Evolutionary conservation across 2,888 invertebrate genomes (phyloP).

Genomic region (Drosophila nr. perissopoda): DNA sequence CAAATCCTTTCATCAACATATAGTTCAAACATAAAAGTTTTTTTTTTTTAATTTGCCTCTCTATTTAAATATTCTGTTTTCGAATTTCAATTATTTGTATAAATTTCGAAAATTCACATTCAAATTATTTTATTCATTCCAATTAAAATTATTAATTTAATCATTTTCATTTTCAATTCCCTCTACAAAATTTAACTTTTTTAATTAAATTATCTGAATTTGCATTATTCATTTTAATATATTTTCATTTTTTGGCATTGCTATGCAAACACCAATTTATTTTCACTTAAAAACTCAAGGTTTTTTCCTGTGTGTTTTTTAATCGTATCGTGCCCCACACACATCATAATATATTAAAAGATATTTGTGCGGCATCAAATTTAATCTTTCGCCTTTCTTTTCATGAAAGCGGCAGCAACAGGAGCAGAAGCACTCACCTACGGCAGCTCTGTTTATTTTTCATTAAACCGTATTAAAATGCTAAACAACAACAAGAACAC

Average conservation of each 20-base stretch:
- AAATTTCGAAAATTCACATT: not conserved
- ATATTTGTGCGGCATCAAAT: slow-evolving; percentile 68
- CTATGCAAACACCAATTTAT: not conserved
- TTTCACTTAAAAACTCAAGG: not conserved
- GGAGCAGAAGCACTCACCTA: slow-evolving; percentile 22
- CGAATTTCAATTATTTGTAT: not conserved
- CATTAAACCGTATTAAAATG: slow-evolving; percentile 74
- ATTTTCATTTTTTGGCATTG: not conserved
- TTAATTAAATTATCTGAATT: not conserved
- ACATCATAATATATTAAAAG: slow-evolving; percentile 42
- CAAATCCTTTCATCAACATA: not conserved
- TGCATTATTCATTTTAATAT: not conserved
- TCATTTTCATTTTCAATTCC: not conserved
- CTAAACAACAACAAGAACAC: slow-evolving; percentile 35
- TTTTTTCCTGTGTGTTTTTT: slow-evolving; percentile 2
- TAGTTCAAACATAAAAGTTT: not conserved
- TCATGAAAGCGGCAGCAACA: slow-evolving; percentile 10
- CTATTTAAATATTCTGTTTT: not conserved
- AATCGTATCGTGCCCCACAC: not conserved
- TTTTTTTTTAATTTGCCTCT: not conserved
- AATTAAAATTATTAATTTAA: not conserved
- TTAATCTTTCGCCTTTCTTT: slow-evolving; percentile 48
- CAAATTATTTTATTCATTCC: too few species aligned
- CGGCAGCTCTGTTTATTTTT: slow-evolving; percentile 64
- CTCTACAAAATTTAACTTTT: not conserved